Conservation (phyloP, 2,888 invertebrate genomes). For the Masnerella sp. region DNA sequence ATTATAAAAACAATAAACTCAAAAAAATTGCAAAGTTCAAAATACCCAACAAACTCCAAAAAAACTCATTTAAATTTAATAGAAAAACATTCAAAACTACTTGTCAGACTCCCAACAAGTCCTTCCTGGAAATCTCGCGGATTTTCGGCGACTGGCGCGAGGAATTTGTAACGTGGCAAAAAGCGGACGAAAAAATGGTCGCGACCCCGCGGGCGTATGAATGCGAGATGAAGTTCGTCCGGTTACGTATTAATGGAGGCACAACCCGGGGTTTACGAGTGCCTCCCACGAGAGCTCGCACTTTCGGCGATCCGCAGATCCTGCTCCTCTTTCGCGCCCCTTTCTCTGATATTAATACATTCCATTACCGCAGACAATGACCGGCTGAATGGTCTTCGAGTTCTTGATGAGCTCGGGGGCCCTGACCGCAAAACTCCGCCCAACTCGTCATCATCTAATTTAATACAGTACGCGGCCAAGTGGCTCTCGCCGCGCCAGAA, state of each 20-base stretch:
- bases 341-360: conserved; percentile 76
- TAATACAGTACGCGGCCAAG: conserved; percentile 67
- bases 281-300: conserved; percentile 62
- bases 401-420: conserved; percentile 74
- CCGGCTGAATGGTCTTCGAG: conserved; percentile 75
- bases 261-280: conserved; percentile 64
- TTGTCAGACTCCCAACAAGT: too few relatives aligned
- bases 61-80: too few relatives aligned
- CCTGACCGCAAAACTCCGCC: conserved; percentile 64
- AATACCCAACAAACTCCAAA: too few relatives aligned
- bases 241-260: conserved; percentile 66
- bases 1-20: too few relatives aligned
- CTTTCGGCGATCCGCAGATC: conserved; percentile 57
- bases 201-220: conserved; percentile 47
- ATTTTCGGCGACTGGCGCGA: conserved; percentile 30
- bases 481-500: conserved; percentile 39
- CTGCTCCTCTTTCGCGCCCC: conserved; percentile 42
- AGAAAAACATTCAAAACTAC: too few relatives aligned
- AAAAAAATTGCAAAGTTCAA: too few relatives aligned
- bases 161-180: conserved; percentile 35
- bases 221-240: conserved; percentile 52
- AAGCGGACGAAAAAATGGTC: conserved; percentile 13
- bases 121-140: conserved; percentile 48
- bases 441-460: conserved; percentile 73
- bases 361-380: conserved; percentile 77